Percentiles rank a stretch among this genome's conserved stretches.
Evolutionary conservation across 64 coral and sea anemone species (phyloP).

Genomic region (Montipora foliosa): DNA sequence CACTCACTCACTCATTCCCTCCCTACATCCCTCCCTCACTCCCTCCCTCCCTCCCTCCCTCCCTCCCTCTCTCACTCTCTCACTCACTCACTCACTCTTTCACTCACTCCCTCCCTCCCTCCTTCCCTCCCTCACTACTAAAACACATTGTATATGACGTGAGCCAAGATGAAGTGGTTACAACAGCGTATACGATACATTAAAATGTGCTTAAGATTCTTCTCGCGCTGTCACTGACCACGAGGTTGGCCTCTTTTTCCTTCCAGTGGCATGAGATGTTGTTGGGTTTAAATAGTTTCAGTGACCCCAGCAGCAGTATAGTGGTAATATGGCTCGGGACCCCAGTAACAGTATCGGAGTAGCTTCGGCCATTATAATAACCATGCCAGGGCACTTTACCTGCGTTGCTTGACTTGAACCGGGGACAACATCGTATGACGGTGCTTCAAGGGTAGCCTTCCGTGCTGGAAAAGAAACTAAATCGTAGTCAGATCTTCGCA

Average conservation of each 20-base stretch:
- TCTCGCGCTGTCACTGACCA: neutral
- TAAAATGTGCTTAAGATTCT: neutral
- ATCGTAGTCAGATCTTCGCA: conserved; percentile 34
- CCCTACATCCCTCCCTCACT: too few relatives aligned
- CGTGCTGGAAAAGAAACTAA: conserved; percentile 43
- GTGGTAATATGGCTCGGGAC: neutral
- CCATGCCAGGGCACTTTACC: neutral
- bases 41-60: too few relatives aligned
- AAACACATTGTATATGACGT: too few relatives aligned
- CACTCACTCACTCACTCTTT: too few relatives aligned
- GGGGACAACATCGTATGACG: neutral
- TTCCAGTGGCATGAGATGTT: too few relatives aligned
- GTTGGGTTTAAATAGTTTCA: neutral
- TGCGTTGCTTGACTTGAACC: neutral
- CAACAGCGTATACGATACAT: neutral
- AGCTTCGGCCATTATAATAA: too few relatives aligned
- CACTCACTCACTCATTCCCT: too few relatives aligned
- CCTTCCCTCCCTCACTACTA: too few relatives aligned
- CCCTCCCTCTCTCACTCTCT: too few relatives aligned
- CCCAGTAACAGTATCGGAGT: neutral
- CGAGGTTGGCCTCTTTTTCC: neutral
- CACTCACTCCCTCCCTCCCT: too few relatives aligned
- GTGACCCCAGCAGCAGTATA: neutral
- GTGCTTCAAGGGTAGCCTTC: conserved; percentile 10
- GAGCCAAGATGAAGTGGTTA: too few relatives aligned